These are phyloP conservation scores for Accipiter virgatus DNA, from an alignment of 2,113 vertebrate genomes.

Conservation along the genomic window DNA sequence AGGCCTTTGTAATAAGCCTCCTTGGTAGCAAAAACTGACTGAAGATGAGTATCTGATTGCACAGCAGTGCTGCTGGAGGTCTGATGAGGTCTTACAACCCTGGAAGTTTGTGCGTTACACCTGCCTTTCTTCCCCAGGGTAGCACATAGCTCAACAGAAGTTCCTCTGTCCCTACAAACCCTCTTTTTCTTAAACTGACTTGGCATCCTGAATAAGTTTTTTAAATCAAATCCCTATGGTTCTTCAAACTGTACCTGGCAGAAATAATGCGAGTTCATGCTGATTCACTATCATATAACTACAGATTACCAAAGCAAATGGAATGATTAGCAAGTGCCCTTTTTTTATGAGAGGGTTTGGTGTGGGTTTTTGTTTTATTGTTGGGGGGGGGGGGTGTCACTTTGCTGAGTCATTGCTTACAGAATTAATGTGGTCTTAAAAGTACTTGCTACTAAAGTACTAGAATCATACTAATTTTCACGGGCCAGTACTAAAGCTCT, in stretches of 20 bases:
- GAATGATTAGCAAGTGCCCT: neutral
- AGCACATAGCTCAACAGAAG: neutral
- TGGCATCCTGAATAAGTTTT: neutral
- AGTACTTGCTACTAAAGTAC: neutral
- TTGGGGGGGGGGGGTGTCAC: neutral
- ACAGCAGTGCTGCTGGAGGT: neutral
- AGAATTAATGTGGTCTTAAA: slow-evolving; percentile 6
- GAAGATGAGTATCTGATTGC: neutral
- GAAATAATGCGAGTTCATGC: neutral
- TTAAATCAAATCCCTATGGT: slow-evolving; percentile 8
- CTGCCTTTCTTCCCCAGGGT: neutral
- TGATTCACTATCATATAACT: neutral
- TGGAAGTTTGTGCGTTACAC: neutral
- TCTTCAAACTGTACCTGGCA: neutral
- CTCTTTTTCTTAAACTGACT: neutral
- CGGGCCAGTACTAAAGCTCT: slow-evolving; percentile 20
- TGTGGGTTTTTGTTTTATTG: neutral
- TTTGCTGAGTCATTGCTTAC: neutral
- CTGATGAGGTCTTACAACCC: rapidly evolving
- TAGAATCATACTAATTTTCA: slow-evolving; percentile 41
- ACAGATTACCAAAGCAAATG: neutral
- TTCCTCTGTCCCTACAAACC: neutral
- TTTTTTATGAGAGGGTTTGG: neutral
- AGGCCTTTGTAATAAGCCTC: neutral
- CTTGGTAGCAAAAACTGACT: neutral